Conservation (phyloP, 2,113 vertebrate genomes). For the Argyrosomus japonicus region DNA sequence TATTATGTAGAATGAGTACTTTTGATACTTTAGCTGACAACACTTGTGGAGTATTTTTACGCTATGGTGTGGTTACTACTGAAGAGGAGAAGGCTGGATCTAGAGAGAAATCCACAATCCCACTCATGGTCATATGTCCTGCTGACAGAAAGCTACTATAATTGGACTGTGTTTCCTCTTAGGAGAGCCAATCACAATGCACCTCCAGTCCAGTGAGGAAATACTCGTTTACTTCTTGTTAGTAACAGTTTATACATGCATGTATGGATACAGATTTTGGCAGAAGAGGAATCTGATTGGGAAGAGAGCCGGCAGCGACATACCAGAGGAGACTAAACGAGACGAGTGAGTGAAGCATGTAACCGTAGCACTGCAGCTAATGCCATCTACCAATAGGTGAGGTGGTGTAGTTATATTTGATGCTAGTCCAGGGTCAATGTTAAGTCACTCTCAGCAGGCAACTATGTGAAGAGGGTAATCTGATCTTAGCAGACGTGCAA, state of each 20-base stretch:
- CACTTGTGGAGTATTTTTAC: not conserved
- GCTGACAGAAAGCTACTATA: constrained; percentile 67
- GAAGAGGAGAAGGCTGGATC: not conserved
- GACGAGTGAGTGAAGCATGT: not conserved
- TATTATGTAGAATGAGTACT: not conserved
- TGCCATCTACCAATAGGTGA: constrained; percentile 3
- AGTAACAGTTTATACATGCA: not conserved
- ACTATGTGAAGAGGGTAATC: constrained; percentile 21
- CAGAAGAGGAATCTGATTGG: constrained; percentile 4
- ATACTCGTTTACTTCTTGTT: constrained; percentile 26
- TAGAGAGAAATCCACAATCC: constrained; percentile 10
- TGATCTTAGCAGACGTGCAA: constrained; percentile 7
- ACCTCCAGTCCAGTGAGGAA: constrained; percentile 29
- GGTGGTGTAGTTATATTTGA: not conserved
- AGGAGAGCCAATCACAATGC: constrained; percentile 49
- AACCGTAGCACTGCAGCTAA: constrained; percentile 3
- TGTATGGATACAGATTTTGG: constrained; percentile 13
- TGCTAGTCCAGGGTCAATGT: constrained; percentile 31
- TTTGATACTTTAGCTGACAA: not conserved
- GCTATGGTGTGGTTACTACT: not conserved
- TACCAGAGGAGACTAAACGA: not conserved
- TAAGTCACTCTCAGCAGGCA: constrained; percentile 31
- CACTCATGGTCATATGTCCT: constrained; percentile 29
- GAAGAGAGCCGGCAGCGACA: constrained; percentile 18
- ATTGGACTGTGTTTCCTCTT: constrained; percentile 50